phyloP scores from a whole-genome alignment of 30 jellyfish, hydroid and myxozoan species.

The Aurelia coerulea region DNA sequence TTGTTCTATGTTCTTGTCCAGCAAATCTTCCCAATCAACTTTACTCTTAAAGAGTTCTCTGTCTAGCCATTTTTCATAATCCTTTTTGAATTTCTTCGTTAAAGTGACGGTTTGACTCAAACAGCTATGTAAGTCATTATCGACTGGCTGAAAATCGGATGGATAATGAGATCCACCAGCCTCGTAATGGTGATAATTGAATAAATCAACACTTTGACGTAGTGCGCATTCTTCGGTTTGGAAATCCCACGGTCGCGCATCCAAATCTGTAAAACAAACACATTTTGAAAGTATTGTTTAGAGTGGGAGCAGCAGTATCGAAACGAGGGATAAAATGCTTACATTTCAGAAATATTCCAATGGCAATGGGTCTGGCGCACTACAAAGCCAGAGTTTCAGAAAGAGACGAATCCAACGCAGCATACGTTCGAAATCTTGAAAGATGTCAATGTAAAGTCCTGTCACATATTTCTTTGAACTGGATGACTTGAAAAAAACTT shows the following conservation, averaged over 20 bases:
- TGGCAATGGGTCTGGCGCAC: no score
- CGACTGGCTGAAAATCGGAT: slow-evolving; percentile 94
- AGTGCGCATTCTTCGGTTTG: slow-evolving; percentile 98
- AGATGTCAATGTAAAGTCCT: no score
- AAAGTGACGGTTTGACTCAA: slow-evolving; percentile 73
- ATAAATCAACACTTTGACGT: slow-evolving; percentile 97
- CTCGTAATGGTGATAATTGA: slow-evolving; percentile 96
- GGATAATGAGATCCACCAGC: slow-evolving; percentile 95
- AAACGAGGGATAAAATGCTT: no score
- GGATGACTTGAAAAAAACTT: no score
- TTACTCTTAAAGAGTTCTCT: slow-evolving; percentile 71
- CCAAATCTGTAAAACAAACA: slow-evolving; percentile 66
- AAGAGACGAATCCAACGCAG: no score
- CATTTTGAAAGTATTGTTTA: background rate
- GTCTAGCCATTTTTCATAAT: slow-evolving; percentile 86
- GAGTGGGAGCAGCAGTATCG: no score
- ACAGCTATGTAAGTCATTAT: slow-evolving; percentile 92
- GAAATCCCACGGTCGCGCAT: slow-evolving; percentile 99
- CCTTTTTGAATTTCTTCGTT: slow-evolving; percentile 79
- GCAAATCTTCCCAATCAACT: slow-evolving; percentile 91
- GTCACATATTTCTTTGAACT: no score
- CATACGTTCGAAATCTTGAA: no score
- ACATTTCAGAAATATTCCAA: no score
- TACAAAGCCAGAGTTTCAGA: no score
- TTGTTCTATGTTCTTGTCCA: slow-evolving; percentile 33